Evolutionary conservation across 2,888 invertebrate genomes (phyloP).

Genomic region (Sthenelais limicola): DNA sequence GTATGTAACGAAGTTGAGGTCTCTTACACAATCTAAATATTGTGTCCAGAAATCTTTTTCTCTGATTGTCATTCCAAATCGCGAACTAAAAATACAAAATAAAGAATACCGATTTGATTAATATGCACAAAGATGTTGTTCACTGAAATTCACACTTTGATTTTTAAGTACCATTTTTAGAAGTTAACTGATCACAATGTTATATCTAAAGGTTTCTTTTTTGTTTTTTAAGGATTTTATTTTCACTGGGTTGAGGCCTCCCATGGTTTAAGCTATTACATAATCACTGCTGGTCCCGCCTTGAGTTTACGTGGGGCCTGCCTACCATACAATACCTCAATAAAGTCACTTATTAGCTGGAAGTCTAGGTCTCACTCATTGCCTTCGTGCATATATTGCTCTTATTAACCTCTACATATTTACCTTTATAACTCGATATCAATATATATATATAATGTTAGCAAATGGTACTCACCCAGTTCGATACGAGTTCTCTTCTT

Average conservation of each 20-base stretch:
- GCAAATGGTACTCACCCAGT: slow-evolving; percentile 63
- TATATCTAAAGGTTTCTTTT: too few relatives aligned
- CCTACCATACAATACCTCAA: not conserved
- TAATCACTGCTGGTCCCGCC: not conserved
- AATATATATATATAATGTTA: not conserved
- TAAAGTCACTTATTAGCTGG: not conserved
- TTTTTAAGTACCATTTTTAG: not conserved
- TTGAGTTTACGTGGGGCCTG: not conserved
- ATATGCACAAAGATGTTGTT: slow-evolving; percentile 21
- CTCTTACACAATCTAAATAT: slow-evolving; percentile 64
- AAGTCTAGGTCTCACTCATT: not conserved
- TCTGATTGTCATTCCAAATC: slow-evolving; percentile 70
- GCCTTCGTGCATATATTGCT: not conserved
- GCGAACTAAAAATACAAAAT: slow-evolving; percentile 65
- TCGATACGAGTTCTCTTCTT: slow-evolving; percentile 66
- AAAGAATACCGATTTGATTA: not conserved
- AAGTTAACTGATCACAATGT: not conserved
- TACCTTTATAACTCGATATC: not conserved
- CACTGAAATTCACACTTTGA: too few relatives aligned
- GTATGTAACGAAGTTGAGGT: slow-evolving; percentile 66
- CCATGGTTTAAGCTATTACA: too few relatives aligned
- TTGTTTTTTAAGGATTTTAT: too few relatives aligned
- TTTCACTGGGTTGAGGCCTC: too few relatives aligned
- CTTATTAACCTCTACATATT: not conserved
- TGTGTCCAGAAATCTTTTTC: slow-evolving; percentile 66